Evolutionary conservation across 53 echinoderm and acorn worm genomes (phyloP), one percentile per base, ranked within the genome.

Genomic region (Crossaster papposus): DNA sequence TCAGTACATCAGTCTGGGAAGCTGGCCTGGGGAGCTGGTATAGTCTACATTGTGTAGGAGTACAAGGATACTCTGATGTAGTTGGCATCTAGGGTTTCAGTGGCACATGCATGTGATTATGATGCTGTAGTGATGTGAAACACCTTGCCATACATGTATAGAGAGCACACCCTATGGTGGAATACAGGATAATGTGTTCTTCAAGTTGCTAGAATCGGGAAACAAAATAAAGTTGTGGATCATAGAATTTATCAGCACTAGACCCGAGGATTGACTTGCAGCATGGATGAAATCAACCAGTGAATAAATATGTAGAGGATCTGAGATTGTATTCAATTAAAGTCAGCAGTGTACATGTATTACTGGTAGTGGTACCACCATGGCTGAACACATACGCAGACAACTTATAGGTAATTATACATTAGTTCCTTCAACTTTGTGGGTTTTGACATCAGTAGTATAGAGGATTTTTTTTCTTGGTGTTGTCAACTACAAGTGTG

Each of bases 361-460:
- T n/a, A n/a, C n/a, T n/a, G n/a, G n/a, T n/a, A n/a, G n/a, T n/a
- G n/a, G n/a, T 52, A 1, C 30, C 71, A 71, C 36, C 23, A 75
- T 64, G 58, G 28, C 75, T 53, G 86, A 86, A 36, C 24, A 75
- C 28, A 54, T 53, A 26, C 86, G 86, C 32, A 86, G 86, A 72
- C 52, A 86, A 76, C 86, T 86, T 15, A 74, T 75, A 86, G 86
- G 86, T 86, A 54, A 53, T 72, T 55, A 20, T 17, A 15, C 58
- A 18, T 15, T 52, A 20, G 58, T 15, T 44, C 44, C 44, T 44
- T 44, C 6, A 9, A 44, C 44, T 44, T 5, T 62, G 62, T 62
- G 62, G 62, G 62, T 20, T 62, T n/a, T 62, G 23, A 15, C 18
- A 62, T 62, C 44, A 7, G n/a, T n/a, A n/a, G n/a, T 9, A 44